Conservation (phyloP, 1,140 invertebrate genomes). For the Agrypnia vestita region DNA sequence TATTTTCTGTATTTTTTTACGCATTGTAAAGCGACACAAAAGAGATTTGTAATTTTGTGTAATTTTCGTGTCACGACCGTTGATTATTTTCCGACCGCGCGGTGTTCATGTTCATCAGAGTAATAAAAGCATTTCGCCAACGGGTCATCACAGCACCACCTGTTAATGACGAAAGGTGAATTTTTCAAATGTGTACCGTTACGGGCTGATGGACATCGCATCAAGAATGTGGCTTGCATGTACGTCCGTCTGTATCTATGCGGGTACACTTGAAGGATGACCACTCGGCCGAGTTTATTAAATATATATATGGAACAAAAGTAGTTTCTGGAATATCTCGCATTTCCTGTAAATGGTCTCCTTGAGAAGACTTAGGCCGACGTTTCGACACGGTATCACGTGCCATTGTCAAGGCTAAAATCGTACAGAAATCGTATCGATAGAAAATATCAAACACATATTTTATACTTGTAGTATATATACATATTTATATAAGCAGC, state of each 20-base stretch:
- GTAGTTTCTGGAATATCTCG: too few relatives aligned
- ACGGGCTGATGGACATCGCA: not conserved
- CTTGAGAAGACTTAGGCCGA: too few relatives aligned
- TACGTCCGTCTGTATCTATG: not conserved
- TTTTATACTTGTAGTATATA: too few relatives aligned
- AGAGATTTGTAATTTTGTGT: not conserved
- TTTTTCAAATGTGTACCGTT: slow-evolving; percentile 29
- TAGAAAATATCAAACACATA: too few relatives aligned
- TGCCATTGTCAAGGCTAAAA: too few relatives aligned
- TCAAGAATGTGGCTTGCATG: slow-evolving; percentile 3
- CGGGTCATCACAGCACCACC: not conserved
- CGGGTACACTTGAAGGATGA: not conserved
- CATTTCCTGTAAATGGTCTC: too few relatives aligned
- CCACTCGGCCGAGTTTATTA: too few relatives aligned
- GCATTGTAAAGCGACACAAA: not conserved
- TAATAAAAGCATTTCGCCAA: not conserved
- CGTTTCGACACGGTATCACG: too few relatives aligned
- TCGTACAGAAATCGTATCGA: too few relatives aligned
- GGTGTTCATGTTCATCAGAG: not conserved
- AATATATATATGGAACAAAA: too few relatives aligned
- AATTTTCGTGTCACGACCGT: not conserved
- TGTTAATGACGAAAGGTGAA: slow-evolving; percentile 20
- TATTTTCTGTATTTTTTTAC: too few relatives aligned
- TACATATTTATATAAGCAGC: too few relatives aligned
- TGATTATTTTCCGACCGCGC: not conserved